A percentile compares a stretch with the other conserved stretches of the same genome.
These are phyloP conservation scores for Theristicus caerulescens DNA, from an alignment of 2,113 vertebrate genomes.

Conservation along the genomic window DNA sequence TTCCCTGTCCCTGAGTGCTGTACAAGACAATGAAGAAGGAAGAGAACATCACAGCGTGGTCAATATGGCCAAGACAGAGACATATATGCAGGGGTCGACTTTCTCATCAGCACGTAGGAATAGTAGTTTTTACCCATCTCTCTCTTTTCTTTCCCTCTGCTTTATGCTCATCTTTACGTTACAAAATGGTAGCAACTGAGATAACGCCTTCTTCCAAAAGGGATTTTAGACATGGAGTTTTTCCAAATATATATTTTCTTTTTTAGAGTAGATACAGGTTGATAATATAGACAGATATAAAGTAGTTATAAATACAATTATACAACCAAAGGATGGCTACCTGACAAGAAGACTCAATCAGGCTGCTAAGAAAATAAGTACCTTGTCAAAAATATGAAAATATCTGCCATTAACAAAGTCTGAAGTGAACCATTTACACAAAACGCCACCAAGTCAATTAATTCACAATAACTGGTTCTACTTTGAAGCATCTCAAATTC, in stretches of 20 bases:
- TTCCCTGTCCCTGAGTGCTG: not conserved
- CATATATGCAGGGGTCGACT: rapidly evolving
- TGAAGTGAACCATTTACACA: constrained; percentile 2
- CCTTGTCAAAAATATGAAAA: not conserved
- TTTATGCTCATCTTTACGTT: not conserved
- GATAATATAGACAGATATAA: not conserved
- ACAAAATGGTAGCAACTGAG: not conserved
- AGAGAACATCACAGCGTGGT: not conserved
- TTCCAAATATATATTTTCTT: not conserved
- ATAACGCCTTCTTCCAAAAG: not conserved
- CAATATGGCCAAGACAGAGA: not conserved
- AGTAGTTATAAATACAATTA: not conserved
- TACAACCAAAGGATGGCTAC: not conserved
- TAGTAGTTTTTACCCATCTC: not conserved
- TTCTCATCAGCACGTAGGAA: not conserved
- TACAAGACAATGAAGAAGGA: not conserved
- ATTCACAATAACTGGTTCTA: not conserved
- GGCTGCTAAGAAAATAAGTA: not conserved
- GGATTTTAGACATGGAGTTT: not conserved
- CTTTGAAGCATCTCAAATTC: constrained; percentile 15
- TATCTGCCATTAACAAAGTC: not conserved
- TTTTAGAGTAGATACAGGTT: not conserved
- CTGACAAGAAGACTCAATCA: not conserved
- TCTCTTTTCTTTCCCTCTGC: not conserved
- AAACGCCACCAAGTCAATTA: not conserved